A percentile compares a stretch with the other conserved stretches of the same genome.
Evolutionary conservation across 2,113 vertebrate genomes (phyloP).

Genomic region (Orthonyx spaldingii): DNA sequence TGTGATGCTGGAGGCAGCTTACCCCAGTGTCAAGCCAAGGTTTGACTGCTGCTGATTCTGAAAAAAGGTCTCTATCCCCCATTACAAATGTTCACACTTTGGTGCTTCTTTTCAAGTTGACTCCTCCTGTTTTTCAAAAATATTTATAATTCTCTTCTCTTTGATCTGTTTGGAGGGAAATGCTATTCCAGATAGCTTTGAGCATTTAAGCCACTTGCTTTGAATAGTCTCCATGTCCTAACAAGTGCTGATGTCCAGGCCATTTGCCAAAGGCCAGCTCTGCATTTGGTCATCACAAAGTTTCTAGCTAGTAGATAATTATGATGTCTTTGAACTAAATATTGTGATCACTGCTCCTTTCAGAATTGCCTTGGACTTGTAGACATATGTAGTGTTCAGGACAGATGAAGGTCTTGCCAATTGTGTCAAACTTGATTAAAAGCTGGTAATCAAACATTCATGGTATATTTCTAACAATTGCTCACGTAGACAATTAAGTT

Average conservation of each 20-base stretch:
- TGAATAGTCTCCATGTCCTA: neutral
- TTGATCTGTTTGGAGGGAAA: neutral
- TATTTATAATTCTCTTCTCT: neutral
- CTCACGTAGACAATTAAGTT: neutral
- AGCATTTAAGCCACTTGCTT: neutral
- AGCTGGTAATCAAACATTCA: neutral
- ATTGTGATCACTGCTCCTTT: neutral
- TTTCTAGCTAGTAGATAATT: neutral
- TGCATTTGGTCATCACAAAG: neutral
- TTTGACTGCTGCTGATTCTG: neutral
- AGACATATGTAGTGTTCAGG: neutral
- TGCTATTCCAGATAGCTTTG: neutral
- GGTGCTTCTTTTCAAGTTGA: neutral
- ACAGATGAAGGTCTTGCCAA: neutral
- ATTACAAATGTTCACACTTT: neutral
- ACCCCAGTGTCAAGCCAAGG: neutral
- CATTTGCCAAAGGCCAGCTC: neutral
- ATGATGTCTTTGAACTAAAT: neutral
- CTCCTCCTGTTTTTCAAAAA: neutral
- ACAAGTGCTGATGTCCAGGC: neutral
- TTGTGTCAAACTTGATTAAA: neutral
- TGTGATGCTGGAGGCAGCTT: neutral
- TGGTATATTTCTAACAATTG: neutral
- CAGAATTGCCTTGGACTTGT: neutral
- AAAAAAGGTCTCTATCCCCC: neutral